Percentiles rank a stretch among this genome's conserved stretches.
phyloP scores from a whole-genome alignment of 2,888 invertebrate genomes.

The Cosmorhoe ocellata region DNA sequence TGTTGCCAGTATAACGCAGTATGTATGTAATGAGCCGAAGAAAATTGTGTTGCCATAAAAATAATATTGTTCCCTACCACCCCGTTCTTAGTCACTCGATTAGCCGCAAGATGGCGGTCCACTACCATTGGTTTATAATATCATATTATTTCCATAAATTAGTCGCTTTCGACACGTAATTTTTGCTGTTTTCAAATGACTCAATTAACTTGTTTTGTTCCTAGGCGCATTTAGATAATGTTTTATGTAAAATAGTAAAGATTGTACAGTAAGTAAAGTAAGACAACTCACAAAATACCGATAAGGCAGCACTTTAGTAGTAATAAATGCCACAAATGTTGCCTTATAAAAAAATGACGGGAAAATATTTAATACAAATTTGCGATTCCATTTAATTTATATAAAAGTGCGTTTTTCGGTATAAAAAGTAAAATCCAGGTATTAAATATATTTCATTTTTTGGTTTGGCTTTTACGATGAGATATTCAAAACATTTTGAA shows the following conservation, averaged over 20 bases:
- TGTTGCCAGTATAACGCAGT: constrained; percentile 75
- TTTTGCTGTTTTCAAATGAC: constrained; percentile 31
- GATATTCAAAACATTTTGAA: too few relatives aligned
- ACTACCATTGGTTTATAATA: constrained; percentile 30
- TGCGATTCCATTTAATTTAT: too few relatives aligned
- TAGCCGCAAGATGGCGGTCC: constrained; percentile 40
- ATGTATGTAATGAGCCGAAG: constrained; percentile 80
- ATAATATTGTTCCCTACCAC: constrained; percentile 76
- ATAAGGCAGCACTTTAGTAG: too few relatives aligned
- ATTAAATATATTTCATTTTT: too few relatives aligned
- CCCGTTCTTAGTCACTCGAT: constrained; percentile 59
- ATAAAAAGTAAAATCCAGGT: too few relatives aligned
- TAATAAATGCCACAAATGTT: too few relatives aligned
- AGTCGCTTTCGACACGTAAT: constrained; percentile 30
- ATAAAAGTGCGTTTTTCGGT: too few relatives aligned
- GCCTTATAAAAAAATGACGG: too few relatives aligned
- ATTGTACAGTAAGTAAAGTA: too few relatives aligned
- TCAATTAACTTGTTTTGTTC: constrained; percentile 26
- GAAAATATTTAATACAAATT: too few relatives aligned
- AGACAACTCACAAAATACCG: too few relatives aligned
- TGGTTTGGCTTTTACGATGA: too few relatives aligned
- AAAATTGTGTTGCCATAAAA: constrained; percentile 83
- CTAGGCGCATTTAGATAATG: constrained; percentile 24
- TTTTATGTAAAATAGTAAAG: constrained; percentile 25
- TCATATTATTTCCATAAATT: constrained; percentile 35